Percentiles rank a stretch among this genome's conserved stretches.
phyloP scores from a whole-genome alignment of 2,888 invertebrate species.

The Dicyrtoma fusca region DNA sequence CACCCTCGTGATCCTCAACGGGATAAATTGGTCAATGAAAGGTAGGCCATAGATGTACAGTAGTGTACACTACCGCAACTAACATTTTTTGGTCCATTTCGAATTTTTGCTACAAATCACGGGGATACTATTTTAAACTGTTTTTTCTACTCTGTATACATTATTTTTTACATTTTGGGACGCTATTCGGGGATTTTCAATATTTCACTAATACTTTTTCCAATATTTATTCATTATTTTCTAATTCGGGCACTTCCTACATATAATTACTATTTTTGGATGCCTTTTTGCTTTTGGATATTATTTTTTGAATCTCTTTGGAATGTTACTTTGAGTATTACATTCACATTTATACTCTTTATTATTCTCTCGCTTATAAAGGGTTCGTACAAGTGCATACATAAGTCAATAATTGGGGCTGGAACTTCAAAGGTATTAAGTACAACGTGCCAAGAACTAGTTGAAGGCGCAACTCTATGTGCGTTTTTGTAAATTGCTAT shows the following conservation, averaged over 20 bases:
- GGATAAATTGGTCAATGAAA: constrained; percentile 75
- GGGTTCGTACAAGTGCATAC: too few species aligned
- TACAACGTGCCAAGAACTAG: not conserved
- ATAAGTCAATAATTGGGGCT: not conserved
- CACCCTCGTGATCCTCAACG: constrained; percentile 68
- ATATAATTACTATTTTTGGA: too few species aligned
- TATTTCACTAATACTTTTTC: not conserved
- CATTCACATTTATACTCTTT: too few species aligned
- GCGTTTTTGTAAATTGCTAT: not conserved
- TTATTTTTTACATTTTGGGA: constrained; percentile 13
- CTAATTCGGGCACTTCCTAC: too few species aligned
- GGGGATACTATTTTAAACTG: constrained; percentile 6
- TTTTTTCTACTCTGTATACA: not conserved
- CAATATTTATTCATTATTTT: too few species aligned
- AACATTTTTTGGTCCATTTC: not conserved
- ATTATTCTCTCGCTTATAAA: too few species aligned
- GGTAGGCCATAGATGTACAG: constrained; percentile 64
- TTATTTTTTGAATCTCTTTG: not conserved
- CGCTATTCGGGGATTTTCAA: too few species aligned
- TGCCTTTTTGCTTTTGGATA: not conserved
- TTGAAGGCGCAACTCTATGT: not conserved
- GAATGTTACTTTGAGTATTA: too few species aligned
- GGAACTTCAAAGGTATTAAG: constrained; percentile 3
- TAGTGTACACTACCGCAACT: too few species aligned
- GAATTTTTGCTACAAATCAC: not conserved